Conservation (phyloP, 2,888 invertebrate genomes). For the Phorcus lineatus region DNA sequence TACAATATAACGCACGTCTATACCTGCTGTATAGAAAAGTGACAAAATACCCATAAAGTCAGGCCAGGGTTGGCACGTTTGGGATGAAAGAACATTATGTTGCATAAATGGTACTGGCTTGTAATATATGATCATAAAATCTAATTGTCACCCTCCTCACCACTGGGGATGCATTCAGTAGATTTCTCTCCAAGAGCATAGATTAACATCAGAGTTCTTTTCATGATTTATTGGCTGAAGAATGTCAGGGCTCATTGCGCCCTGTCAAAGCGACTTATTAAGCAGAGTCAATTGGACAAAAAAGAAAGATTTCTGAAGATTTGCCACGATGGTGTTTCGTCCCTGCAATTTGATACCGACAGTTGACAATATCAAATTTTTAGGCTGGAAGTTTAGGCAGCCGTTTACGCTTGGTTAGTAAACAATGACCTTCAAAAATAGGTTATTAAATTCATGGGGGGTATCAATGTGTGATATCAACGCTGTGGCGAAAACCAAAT, state of each 20-base stretch:
- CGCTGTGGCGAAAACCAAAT: background rate
- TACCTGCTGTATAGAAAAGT: background rate
- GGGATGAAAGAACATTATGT: background rate
- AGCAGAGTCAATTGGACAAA: conserved; percentile 6
- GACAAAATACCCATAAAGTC: background rate
- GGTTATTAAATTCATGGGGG: background rate
- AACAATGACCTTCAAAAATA: background rate
- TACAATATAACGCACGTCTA: background rate
- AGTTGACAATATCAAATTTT: background rate
- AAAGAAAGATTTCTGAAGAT: conserved; percentile 2
- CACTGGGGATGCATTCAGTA: background rate
- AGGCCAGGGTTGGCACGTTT: background rate
- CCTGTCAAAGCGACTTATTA: background rate
- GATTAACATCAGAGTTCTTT: background rate
- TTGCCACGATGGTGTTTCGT: conserved; percentile 5
- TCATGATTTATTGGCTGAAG: background rate
- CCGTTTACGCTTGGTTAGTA: background rate
- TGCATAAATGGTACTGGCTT: background rate
- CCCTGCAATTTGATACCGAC: background rate
- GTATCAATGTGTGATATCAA: background rate
- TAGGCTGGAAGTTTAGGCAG: background rate
- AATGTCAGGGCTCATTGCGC: background rate
- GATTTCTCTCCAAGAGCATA: background rate
- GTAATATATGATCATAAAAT: background rate
- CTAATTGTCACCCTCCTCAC: background rate